phyloP scores from a whole-genome alignment of 2,888 invertebrate genomes.

The Salticus scenicus region DNA sequence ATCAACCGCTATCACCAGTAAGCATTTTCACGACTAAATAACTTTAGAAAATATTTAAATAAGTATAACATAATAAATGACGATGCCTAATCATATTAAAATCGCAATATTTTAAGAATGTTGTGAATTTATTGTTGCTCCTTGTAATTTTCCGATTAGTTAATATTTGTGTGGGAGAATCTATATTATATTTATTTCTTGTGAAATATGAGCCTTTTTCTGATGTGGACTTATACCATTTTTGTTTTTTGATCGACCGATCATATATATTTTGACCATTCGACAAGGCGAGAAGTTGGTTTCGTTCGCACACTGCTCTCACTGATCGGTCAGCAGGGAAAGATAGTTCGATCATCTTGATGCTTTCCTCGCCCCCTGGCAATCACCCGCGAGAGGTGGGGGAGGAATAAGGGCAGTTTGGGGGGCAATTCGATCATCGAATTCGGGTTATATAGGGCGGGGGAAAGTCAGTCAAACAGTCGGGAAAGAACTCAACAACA shows the following conservation, averaged over 20 bases:
- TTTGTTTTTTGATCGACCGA: background rate
- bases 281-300: constrained; percentile 28
- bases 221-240: background rate
- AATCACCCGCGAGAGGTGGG: constrained; percentile 18
- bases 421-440: constrained; percentile 60
- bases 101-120: no score
- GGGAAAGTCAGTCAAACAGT: constrained; percentile 18
- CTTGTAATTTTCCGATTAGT: no score
- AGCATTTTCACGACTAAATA: no score
- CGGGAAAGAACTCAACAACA: constrained; percentile 34
- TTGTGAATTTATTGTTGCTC: no score
- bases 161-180: no score
- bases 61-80: no score
- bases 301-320: constrained; percentile 20
- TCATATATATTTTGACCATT: constrained; percentile 30
- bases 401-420: constrained; percentile 3
- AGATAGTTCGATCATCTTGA: constrained; percentile 9
- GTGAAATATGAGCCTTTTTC: no score
- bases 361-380: background rate
- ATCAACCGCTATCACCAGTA: no score
- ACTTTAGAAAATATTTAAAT: no score
- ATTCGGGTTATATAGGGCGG: constrained; percentile 42
- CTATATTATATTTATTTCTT: no score
- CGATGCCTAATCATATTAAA: no score
- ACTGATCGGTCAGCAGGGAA: constrained; percentile 13